Percentiles rank a stretch among this genome's conserved stretches.
These are phyloP conservation scores for Notarius quadriscutis DNA, from an alignment of 2,113 vertebrate species.

Conservation along the genomic window DNA sequence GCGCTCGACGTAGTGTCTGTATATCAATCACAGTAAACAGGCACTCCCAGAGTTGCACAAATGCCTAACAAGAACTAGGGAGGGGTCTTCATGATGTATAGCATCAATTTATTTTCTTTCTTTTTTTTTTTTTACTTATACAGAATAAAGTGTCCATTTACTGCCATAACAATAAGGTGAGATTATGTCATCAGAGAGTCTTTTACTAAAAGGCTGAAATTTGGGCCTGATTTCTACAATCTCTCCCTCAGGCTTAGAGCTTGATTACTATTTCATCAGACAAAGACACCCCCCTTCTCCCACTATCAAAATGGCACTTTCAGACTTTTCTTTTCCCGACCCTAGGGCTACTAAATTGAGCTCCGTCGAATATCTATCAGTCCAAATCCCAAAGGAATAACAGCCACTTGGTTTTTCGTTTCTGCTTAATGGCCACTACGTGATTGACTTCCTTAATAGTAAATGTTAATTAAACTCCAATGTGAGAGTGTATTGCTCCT, in stretches of 20 bases:
- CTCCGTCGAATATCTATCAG: slow-evolving; percentile 3
- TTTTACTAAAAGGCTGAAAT: slow-evolving; percentile 16
- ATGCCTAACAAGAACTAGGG: not conserved
- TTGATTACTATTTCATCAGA: slow-evolving; percentile 30
- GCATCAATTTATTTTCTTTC: not conserved
- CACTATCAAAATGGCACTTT: not conserved
- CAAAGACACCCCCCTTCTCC: not conserved
- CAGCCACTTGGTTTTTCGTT: not conserved
- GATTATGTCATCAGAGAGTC: slow-evolving; percentile 15
- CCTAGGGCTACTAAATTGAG: not conserved
- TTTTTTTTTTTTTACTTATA: not conserved
- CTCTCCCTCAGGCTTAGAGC: not conserved
- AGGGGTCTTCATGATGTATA: not conserved
- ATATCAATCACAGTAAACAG: slow-evolving; percentile 7
- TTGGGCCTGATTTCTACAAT: slow-evolving; percentile 14
- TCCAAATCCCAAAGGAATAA: not conserved
- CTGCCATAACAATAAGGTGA: slow-evolving; percentile 9
- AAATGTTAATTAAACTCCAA: slow-evolving; percentile 30
- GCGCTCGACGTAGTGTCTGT: not conserved
- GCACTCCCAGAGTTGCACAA: not conserved
- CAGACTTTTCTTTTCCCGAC: not conserved
- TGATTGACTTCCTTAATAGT: slow-evolving; percentile 27
- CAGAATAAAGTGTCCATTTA: not conserved
- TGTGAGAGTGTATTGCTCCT: not conserved
- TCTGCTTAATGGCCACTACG: slow-evolving; percentile 13